Evolutionary conservation across 2,888 invertebrate species (phyloP), one percentile per base, ranked within the genome.

Genomic region (Steinernema carpocapsae): DNA sequence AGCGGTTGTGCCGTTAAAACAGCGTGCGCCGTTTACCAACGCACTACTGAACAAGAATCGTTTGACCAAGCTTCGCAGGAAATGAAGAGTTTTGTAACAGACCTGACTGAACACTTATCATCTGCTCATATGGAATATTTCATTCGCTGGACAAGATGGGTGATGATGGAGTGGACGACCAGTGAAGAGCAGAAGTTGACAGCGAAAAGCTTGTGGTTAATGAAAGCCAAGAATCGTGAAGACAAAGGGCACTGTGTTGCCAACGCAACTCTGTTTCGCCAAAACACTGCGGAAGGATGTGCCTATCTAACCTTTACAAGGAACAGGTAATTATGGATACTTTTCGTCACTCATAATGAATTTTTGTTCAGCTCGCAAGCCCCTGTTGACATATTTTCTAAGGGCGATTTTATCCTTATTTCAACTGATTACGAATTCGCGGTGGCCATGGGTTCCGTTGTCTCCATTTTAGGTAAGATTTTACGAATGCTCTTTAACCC

Each of bases 1-100:
- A 71, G 56, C 29, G 46, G 71, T 32, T 74, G 74, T 32, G 46
- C 70, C 14, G 45, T 56, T 17, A 37, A 24, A 14, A 42, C 43
- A 3, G 71, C 48, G 12, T 74, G 74, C 71, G 37, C 74, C 10
- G 14, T 74, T 10, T 46, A 71, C n/a, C 71, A 74, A 46, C 43
- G 74, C 32, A 29, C 37, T 24, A 6, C 46, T 32, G 26, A 48
- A 26, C 10, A 37, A 72, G 37, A 37, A 6, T 37, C 10, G 37
- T 10, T 32, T 37, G 26, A 26, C 17, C 48, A 7, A 7, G 51
- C 48, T 14, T 74, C 79, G 22, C 70, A 74, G 51, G 70, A 78
- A 32, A 74, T 80, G 78, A 72, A 74, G 24, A 70, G 74, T 0
- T 83, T 82, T 64, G 74, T 81, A n/a, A 74, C 59, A 32, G 19